A percentile compares a stretch with the other conserved stretches of the same genome.
phyloP scores from a whole-genome alignment of 2,888 invertebrate species.

The Drosophila multiciliata region DNA sequence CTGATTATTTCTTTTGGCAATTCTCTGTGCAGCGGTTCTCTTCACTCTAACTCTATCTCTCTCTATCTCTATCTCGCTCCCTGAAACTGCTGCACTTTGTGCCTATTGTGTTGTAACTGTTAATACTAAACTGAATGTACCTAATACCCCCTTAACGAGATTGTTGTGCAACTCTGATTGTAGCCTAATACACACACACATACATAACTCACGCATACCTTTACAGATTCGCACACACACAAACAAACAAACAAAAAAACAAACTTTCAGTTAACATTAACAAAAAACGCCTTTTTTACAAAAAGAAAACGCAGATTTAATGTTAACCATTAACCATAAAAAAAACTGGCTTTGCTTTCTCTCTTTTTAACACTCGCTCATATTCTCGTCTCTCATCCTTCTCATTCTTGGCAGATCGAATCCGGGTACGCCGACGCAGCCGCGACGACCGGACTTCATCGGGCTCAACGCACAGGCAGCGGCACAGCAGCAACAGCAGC shows the following conservation, averaged over 20 bases:
- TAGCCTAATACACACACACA: slow-evolving; percentile 12
- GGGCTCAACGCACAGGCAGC: slow-evolving; percentile 87
- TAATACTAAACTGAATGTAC: slow-evolving; percentile 30
- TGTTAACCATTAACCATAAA: slow-evolving; percentile 27
- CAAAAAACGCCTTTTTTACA: slow-evolving; percentile 13
- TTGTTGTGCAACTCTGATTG: slow-evolving; percentile 17
- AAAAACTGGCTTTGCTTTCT: slow-evolving; percentile 14
- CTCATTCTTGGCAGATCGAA: slow-evolving; percentile 89
- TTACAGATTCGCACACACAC: slow-evolving; percentile 14
- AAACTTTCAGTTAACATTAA: slow-evolving; percentile 27
- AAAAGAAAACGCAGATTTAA: slow-evolving; percentile 13
- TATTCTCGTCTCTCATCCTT: slow-evolving; percentile 13
- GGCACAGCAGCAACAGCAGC: slow-evolving; percentile 77
- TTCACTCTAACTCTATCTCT: slow-evolving; percentile 3
- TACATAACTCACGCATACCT: slow-evolving; percentile 9
- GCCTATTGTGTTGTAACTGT: slow-evolving; percentile 20
- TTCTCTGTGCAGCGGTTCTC: background rate
- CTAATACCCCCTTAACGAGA: slow-evolving; percentile 17
- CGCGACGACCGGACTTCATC: slow-evolving; percentile 94
- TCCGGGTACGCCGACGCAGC: slow-evolving; percentile 96
- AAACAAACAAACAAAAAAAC: background rate
- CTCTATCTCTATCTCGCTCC: slow-evolving; percentile 1
- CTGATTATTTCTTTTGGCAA: background rate
- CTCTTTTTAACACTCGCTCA: background rate
- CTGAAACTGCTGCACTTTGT: slow-evolving; percentile 10